A percentile compares a stretch with the other conserved stretches of the same genome.
Conservation (phyloP, 2,797 vertebrate species). For the Cyprinella venusta region DNA sequence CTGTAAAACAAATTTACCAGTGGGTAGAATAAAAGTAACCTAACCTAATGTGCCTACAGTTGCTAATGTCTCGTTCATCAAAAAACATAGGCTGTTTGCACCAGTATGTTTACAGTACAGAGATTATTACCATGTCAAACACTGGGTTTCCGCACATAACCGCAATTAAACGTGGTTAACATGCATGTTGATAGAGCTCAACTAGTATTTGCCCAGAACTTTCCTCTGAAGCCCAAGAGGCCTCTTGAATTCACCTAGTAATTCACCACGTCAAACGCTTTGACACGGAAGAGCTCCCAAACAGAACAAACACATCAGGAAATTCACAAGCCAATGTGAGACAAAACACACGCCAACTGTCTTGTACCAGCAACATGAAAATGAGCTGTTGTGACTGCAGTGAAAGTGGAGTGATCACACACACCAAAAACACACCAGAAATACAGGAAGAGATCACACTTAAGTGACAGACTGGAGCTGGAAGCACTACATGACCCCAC, state of each 20-base stretch:
- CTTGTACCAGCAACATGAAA: conserved; percentile 22
- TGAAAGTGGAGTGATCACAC: neutral
- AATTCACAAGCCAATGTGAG: neutral
- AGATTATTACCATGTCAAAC: neutral
- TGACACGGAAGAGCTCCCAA: neutral
- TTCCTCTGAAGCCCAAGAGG: neutral
- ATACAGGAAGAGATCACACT: conserved; percentile 10
- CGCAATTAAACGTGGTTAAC: neutral
- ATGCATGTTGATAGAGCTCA: neutral
- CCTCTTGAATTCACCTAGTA: neutral
- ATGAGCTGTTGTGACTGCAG: conserved; percentile 28
- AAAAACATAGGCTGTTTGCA: neutral
- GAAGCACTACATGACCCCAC: conserved; percentile 25
- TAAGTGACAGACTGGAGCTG: conserved; percentile 37
- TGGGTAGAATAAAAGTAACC: too few species aligned
- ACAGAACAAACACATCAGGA: conserved; percentile 5
- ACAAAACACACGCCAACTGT: conserved; percentile 8
- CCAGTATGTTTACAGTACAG: neutral
- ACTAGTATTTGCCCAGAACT: conserved; percentile 2
- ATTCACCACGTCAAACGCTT: neutral
- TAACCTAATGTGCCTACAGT: neutral
- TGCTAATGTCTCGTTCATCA: neutral
- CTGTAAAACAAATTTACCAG: too few species aligned
- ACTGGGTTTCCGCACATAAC: neutral
- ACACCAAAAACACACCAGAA: conserved; percentile 1